Base-by-base conservation (phyloP, 2,888 invertebrate genomes). In the Ectemnius lituratus region DNA sequence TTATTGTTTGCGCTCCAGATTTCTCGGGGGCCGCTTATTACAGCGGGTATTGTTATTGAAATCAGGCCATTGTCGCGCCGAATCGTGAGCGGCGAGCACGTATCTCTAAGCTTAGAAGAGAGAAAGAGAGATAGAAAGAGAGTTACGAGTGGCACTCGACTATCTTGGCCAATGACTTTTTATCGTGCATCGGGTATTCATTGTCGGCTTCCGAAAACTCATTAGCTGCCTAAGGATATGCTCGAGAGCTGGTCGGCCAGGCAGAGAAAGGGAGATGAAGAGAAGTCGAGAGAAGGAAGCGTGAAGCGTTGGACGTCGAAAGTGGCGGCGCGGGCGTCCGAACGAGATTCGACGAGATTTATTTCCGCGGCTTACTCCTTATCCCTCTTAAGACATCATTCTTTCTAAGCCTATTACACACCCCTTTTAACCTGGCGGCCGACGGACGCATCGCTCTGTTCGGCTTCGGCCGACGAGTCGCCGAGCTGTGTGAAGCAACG, bases 391-490 rank as follows among this genome's bases (percentile, higher is more conserved):
- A 79, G 76, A 81, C 82, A 73, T 83, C 81, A 64, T 73, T 81
- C 83, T 81, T 70, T 74, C 61, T 82, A 82, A 82, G 83, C 82
- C 81, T 77, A 81, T 82, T 83, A 79, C 71, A 69, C 75, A 67
- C 57, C 73, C 60, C 70, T 71, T 80, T 82, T 76, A 82, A 82
- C 66, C 66, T 45, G 75, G 71, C 75, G 73, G 52, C 68, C 65
- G 57, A 14, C 49, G 56, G n/a, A 47, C 57, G 49, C 63, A 66
- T 59, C 23, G 11, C 49, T 18, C 23, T 28, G 6, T 45, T 52
- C 60, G 58, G 8, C 23, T 58, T 56, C 37, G 23, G 18, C 11
- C 62, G n/a, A 14, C 18, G 60, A 37, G 45, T 28, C 18, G 61
- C 46, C 75, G 58, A 8, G 64, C 52, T 3, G 37, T n/a, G 57